Conservation (phyloP, 2,113 vertebrate species). For the Microtus richardsoni region DNA sequence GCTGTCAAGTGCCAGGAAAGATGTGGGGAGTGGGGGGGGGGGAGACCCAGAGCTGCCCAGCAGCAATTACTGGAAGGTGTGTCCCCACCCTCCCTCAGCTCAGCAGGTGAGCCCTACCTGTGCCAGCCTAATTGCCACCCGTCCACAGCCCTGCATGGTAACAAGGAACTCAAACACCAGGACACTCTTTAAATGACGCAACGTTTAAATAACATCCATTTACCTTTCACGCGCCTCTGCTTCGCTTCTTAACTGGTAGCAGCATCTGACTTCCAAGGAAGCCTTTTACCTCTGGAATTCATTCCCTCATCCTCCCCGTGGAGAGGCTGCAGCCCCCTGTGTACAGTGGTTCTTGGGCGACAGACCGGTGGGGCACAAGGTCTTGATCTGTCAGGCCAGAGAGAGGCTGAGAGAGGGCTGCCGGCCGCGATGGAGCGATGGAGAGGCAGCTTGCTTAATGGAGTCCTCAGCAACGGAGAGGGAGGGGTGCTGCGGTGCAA, state of each 20-base stretch:
- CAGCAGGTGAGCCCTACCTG: conserved; percentile 33
- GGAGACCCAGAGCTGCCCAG: background rate
- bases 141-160: conserved; percentile 41
- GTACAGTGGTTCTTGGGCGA: conserved; percentile 64
- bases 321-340: conserved; percentile 55
- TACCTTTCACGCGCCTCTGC: conserved; percentile 74
- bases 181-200: conserved; percentile 76
- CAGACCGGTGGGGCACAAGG: conserved; percentile 77
- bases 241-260: conserved; percentile 79
- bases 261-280: conserved; percentile 78
- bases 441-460: background rate
- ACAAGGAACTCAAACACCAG: background rate
- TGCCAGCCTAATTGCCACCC: conserved; percentile 68
- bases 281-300: conserved; percentile 23
- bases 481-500: background rate
- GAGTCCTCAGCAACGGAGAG: background rate
- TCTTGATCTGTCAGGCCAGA: conserved; percentile 75
- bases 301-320: conserved; percentile 73
- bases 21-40: background rate
- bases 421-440: background rate
- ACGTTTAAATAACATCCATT: conserved; percentile 56
- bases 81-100: conserved; percentile 20
- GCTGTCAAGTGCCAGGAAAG: conserved; percentile 53
- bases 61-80: background rate
- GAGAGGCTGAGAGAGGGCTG: conserved; percentile 62